These are phyloP conservation scores for Pithys albifrons DNA, from an alignment of 2,113 vertebrate genomes.

Conservation along the genomic window DNA sequence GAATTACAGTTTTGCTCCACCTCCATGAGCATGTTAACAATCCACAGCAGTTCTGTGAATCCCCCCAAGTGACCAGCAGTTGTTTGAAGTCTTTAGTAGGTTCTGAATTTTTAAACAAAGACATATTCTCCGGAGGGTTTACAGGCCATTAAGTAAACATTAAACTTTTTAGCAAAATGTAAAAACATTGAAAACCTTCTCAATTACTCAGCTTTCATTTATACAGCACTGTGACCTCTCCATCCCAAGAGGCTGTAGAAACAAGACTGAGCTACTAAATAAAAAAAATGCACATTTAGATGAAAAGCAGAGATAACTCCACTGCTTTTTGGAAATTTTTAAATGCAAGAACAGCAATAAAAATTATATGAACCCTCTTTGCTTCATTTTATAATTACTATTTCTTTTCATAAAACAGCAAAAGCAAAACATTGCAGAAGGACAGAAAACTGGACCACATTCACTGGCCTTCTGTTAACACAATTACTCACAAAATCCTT, in stretches of 20 bases:
- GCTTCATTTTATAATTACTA: background rate
- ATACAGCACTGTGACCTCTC: background rate
- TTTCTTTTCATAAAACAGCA: background rate
- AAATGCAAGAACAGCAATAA: background rate
- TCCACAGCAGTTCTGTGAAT: background rate
- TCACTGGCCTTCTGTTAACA: background rate
- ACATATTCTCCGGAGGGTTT: background rate
- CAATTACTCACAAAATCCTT: background rate
- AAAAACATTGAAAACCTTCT: constrained; percentile 12
- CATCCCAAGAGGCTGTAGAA: constrained; percentile 8
- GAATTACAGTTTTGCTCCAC: background rate
- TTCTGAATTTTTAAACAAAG: constrained; percentile 35
- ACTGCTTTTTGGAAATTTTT: background rate
- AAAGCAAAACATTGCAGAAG: background rate
- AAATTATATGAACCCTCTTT: background rate
- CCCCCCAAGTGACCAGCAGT: background rate
- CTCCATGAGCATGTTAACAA: background rate
- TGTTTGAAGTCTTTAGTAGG: constrained; percentile 2
- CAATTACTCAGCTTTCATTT: constrained; percentile 29
- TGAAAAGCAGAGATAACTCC: background rate
- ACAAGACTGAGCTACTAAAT: constrained; percentile 12
- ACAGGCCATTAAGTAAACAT: constrained; percentile 39
- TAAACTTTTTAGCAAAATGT: constrained; percentile 23
- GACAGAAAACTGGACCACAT: background rate
- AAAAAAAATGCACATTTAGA: constrained; percentile 4